phyloP scores from a whole-genome alignment of 2,113 vertebrate genomes.

The Stegastes partitus region DNA sequence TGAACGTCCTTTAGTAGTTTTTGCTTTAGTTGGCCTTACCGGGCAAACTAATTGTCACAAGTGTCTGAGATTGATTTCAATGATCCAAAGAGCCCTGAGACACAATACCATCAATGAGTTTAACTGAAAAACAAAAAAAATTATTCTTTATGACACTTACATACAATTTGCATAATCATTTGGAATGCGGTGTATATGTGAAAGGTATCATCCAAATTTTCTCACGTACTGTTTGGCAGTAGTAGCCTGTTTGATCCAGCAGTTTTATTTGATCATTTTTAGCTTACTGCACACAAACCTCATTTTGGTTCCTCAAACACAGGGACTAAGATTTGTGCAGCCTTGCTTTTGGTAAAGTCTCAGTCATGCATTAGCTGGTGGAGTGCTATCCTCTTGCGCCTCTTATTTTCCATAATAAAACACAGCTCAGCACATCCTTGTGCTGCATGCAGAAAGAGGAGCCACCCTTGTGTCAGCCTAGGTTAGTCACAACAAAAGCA shows the following conservation, averaged over 20 bases:
- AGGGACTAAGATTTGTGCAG: constrained; percentile 58
- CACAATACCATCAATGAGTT: no score
- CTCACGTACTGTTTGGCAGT: constrained; percentile 51
- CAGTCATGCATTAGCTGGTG: constrained; percentile 59
- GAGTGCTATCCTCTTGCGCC: constrained; percentile 60
- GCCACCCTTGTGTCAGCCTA: constrained; percentile 48
- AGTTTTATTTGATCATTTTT: constrained; percentile 64
- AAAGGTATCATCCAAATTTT: constrained; percentile 41
- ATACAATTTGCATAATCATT: no score
- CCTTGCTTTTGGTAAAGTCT: constrained; percentile 65
- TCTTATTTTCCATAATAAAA: constrained; percentile 81
- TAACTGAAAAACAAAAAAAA: no score
- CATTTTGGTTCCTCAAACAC: constrained; percentile 71
- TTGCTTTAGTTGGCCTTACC: no score
- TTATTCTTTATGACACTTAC: no score
- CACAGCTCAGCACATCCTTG: constrained; percentile 74
- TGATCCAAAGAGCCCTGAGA: no score
- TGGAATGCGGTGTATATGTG: no score
- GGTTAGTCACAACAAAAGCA: constrained; percentile 56
- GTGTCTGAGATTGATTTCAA: no score
- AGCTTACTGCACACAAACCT: constrained; percentile 68
- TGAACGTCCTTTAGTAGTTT: no score
- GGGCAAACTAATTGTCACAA: no score
- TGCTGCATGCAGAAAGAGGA: constrained; percentile 68
- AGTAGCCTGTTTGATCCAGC: constrained; percentile 36